Evolutionary conservation across 1,140 invertebrate species (phyloP).

Genomic region (Cydia fagiglandana): DNA sequence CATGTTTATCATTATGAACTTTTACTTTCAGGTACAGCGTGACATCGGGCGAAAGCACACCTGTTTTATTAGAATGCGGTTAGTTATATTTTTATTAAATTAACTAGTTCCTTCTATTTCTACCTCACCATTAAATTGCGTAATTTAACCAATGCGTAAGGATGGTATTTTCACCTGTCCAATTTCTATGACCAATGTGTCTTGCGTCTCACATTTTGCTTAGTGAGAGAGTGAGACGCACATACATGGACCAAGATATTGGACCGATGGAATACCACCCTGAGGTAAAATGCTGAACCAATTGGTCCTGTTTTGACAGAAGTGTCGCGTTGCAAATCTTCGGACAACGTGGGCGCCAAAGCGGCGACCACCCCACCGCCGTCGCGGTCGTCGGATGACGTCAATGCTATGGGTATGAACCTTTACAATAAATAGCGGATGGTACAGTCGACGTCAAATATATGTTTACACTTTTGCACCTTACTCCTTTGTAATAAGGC

Average conservation of each 20-base stretch:
- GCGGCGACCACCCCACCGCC: slow-evolving; percentile 63
- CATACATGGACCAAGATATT: too few species aligned
- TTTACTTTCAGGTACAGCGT: slow-evolving; percentile 64
- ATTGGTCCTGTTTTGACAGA: slow-evolving; percentile 46
- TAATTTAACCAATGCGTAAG: neutral
- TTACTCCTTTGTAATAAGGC: too few species aligned
- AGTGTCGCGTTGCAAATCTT: slow-evolving; percentile 75
- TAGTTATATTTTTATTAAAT: slow-evolving; percentile 39
- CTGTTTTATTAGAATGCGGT: slow-evolving; percentile 73
- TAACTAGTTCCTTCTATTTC: neutral
- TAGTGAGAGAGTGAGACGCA: too few species aligned
- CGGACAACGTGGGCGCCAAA: slow-evolving; percentile 67
- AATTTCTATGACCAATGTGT: too few species aligned
- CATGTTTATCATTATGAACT: neutral
- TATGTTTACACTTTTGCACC: too few species aligned
- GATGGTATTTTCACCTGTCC: too few species aligned
- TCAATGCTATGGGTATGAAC: slow-evolving; percentile 71
- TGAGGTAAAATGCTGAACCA: neutral
- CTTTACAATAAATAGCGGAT: neutral
- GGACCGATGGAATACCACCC: too few species aligned
- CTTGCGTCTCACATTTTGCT: too few species aligned
- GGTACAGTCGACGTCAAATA: too few species aligned
- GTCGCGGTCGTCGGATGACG: slow-evolving; percentile 70
- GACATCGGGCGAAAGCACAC: slow-evolving; percentile 73
- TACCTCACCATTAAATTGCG: neutral